Conservation (phyloP, 2,113 vertebrate species). For the Argyrosomus japonicus region DNA sequence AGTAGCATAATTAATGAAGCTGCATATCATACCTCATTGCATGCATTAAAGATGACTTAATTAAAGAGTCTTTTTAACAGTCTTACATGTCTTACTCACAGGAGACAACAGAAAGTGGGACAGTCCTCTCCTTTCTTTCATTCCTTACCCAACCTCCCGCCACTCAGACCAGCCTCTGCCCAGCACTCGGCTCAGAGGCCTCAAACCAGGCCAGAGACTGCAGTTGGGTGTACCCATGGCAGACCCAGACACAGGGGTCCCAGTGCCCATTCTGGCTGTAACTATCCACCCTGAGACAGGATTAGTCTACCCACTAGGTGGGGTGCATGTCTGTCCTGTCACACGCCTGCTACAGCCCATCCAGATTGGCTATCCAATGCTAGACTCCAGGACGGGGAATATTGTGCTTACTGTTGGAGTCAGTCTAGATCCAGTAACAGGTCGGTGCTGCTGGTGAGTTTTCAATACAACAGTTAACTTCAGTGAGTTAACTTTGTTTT, state of each 20-base stretch:
- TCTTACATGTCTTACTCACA: slow-evolving; percentile 48
- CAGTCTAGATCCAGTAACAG: slow-evolving; percentile 85
- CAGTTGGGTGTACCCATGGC: slow-evolving; percentile 86
- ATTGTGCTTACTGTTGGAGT: slow-evolving; percentile 87
- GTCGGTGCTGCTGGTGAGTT: slow-evolving; percentile 72
- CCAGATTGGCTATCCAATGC: slow-evolving; percentile 88
- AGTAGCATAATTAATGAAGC: neutral
- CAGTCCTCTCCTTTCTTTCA: slow-evolving; percentile 85
- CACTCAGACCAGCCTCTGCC: slow-evolving; percentile 76
- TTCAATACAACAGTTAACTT: neutral
- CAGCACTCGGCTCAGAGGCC: slow-evolving; percentile 75
- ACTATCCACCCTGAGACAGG: slow-evolving; percentile 88
- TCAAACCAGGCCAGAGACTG: slow-evolving; percentile 82
- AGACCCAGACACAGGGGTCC: slow-evolving; percentile 86
- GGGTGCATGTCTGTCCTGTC: slow-evolving; percentile 86
- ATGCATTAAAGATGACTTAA: neutral
- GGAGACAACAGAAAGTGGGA: slow-evolving; percentile 81
- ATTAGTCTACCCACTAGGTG: slow-evolving; percentile 87
- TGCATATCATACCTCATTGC: no score
- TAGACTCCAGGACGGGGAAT: slow-evolving; percentile 82
- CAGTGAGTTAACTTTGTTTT: neutral
- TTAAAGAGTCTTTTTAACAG: neutral
- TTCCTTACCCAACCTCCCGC: slow-evolving; percentile 85
- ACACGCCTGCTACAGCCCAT: slow-evolving; percentile 85
- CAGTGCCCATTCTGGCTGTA: slow-evolving; percentile 90